Base-by-base conservation (phyloP, 2,113 vertebrate species). In the Xiphorhynchus elegans region DNA sequence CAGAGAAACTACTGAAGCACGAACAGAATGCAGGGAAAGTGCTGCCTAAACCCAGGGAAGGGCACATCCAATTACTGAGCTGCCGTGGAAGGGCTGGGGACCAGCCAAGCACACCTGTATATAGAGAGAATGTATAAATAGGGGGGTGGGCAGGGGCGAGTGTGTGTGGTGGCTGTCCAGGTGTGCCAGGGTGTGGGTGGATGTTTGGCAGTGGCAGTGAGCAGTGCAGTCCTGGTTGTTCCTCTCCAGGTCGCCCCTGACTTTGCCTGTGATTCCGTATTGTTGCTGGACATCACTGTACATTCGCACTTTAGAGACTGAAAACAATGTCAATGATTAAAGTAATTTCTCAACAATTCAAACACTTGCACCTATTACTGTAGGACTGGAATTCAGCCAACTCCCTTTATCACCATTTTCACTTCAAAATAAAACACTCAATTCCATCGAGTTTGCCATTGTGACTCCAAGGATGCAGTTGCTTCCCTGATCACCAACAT, bases 311-410 rank as follows among this genome's bases (percentile, higher is more conserved):
- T 96, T 87, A 95, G 73, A 85, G 84, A 75, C 80, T 75, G 60
- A 96, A 95, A 94, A 75, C 19, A 49, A 85, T 77, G 87, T 93
- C 74, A 67, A 89, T 91, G 46, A 98, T 98, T 98, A 98, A 98
- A 96, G 74, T 95, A 9, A 84, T 97, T 97, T 97, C 31, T 20
- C 91, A 95, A 95, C 87, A 84, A 89, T 33, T 64, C 79, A 46
- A 94, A 92, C n/a, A 12, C 56, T 92, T 93, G 94, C 6, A 63
- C 62, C 40, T 95, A 63, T 93, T 97, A 56, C 73, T 62, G 5
- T 11, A 0, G 14, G 17, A 69, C 31, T 74, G 76, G 58, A 81
- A 78, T 70, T 67, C 75, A 85, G 58, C 37, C 78, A 64, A 5
- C 7, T 64, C 50, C 46, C 42, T 59, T 50, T 55, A 73, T 19